Evolutionary conservation across 2,888 invertebrate species (phyloP).

Genomic region (Adela reaumurella): DNA sequence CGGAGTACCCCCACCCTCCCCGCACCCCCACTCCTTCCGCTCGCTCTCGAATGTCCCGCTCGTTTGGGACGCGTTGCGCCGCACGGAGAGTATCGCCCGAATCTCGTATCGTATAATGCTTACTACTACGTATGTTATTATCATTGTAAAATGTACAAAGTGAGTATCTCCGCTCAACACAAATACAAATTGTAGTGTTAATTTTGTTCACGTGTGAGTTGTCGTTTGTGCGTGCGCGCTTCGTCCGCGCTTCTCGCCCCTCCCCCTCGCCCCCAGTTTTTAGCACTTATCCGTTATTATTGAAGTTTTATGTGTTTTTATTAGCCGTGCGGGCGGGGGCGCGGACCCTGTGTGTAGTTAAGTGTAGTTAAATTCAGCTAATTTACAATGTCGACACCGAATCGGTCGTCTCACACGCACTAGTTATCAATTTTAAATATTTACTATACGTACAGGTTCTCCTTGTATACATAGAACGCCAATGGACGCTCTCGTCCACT

Average conservation of each 20-base stretch:
- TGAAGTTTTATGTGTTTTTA: background rate
- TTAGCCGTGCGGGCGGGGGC: background rate
- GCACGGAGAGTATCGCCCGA: background rate
- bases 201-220: constrained; percentile 16
- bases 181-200: constrained; percentile 43
- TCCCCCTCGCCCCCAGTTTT: background rate
- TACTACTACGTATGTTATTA: constrained; percentile 31
- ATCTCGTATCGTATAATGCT: constrained; percentile 1
- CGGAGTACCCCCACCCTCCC: background rate
- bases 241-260: background rate
- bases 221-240: background rate
- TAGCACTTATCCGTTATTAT: background rate
- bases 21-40: background rate
- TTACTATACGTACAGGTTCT: background rate
- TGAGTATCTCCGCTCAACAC: constrained; percentile 46
- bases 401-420: background rate
- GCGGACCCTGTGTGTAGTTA: background rate
- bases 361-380: background rate
- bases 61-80: background rate
- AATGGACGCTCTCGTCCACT: background rate
- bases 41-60: background rate
- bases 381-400: no score
- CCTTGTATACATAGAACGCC: background rate
- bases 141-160: constrained; percentile 51
- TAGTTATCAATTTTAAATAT: background rate